Conservation (phyloP, 2,113 vertebrate genomes). For the Sander lucioperca region DNA sequence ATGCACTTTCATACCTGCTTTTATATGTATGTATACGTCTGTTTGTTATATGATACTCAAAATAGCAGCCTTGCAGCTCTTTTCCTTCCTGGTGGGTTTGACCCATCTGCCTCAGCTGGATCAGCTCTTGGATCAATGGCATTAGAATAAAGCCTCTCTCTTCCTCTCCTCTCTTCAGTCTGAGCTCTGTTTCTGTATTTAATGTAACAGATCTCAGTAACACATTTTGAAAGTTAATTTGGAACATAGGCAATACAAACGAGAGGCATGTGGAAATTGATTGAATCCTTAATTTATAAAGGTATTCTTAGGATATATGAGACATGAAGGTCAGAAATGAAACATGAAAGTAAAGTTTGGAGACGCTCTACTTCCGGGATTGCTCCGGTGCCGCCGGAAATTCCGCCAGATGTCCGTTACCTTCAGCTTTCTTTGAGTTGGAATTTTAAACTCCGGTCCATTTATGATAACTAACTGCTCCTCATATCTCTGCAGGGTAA, state of each 20-base stretch:
- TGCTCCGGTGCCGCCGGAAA: too few species aligned
- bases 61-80: not conserved
- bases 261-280: not conserved
- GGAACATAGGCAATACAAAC: not conserved
- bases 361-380: not conserved
- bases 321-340: too few species aligned
- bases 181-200: slow-evolving; percentile 26
- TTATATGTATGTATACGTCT: not conserved
- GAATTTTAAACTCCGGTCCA: too few species aligned
- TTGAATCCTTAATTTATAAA: not conserved
- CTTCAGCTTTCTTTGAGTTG: too few species aligned
- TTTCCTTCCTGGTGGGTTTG: slow-evolving; percentile 53
- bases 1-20: not conserved
- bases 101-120: slow-evolving; percentile 41
- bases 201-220: not conserved
- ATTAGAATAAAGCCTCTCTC: slow-evolving; percentile 56
- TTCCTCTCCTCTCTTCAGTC: slow-evolving; percentile 36
- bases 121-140: slow-evolving; percentile 51
- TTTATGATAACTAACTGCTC: too few species aligned
- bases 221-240: not conserved
- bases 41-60: not conserved
- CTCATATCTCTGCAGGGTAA: too few species aligned
- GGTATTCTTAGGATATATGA: not conserved
- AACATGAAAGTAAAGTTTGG: not conserved
- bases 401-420: too few species aligned